Evolutionary conservation across 2,888 invertebrate genomes (phyloP).

Genomic region (Adelognathus sp.): DNA sequence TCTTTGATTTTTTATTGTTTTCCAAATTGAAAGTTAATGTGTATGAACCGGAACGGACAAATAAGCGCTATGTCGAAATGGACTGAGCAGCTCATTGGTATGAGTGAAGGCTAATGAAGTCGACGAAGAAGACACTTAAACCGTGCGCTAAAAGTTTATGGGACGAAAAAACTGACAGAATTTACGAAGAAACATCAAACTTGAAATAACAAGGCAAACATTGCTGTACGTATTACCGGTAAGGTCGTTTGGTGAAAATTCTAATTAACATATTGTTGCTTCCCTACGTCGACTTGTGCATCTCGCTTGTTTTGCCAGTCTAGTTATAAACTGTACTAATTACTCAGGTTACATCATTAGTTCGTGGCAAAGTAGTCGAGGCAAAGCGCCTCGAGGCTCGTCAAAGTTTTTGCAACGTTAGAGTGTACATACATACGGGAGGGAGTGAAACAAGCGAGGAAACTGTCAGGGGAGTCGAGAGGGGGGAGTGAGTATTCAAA

Average conservation of each 20-base stretch:
- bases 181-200: neutral
- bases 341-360: conserved; percentile 56
- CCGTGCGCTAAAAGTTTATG: neutral
- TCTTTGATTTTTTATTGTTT: too few relatives aligned
- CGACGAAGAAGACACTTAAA: neutral
- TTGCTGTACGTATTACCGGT: neutral
- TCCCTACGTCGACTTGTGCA: neutral
- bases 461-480: neutral
- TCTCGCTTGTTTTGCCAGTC: conserved; percentile 31
- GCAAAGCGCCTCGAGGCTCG: conserved; percentile 34
- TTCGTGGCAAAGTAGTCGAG: conserved; percentile 11
- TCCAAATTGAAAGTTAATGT: too few relatives aligned
- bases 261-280: conserved; percentile 37
- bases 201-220: neutral
- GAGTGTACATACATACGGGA: too few relatives aligned
- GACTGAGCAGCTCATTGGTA: too few relatives aligned
- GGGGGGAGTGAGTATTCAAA: conserved; percentile 51
- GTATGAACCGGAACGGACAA: too few relatives aligned
- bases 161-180: neutral
- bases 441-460: conserved; percentile 34
- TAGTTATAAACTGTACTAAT: conserved; percentile 54
- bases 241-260: conserved; percentile 7
- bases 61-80: too few relatives aligned
- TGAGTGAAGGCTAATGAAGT: too few relatives aligned
- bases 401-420: conserved; percentile 44